Base-by-base conservation (phyloP, 2,797 vertebrate genomes). In the Neomorphus geoffroyi region DNA sequence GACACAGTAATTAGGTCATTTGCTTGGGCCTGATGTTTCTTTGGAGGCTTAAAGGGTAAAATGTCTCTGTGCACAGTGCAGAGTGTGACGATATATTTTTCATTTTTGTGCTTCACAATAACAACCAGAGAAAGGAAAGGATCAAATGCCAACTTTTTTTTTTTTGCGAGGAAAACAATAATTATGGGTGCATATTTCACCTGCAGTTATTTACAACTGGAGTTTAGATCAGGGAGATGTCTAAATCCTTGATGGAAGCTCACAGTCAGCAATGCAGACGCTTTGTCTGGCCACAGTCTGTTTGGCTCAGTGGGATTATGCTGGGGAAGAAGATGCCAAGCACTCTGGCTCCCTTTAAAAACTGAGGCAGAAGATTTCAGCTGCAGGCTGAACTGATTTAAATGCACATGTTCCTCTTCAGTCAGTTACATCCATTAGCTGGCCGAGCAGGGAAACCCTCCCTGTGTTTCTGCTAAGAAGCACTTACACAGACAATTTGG, bases 11-110 rank as follows among this genome's bases (percentile, higher is more conserved):
- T 65, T 82, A 72, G 94, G 95, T 92, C 91, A 39, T 87, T 93
- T 96, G 80, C 75, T 94, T 30, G 80, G 93, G 66, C 79, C 90
- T 86, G 69, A 32, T 91, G 65, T 80, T 96, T 84, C 93, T 90
- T 90, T 56, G 82, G 85, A 93, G 92, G 92, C 88, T 91, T 72
- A 75, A 84, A 94, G 84, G 94, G 70, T 50, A n/a, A 90, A 90
- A 93, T n/a, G 37, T 62, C 71, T 69, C 75, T 45, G 60, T 26
- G 46, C 77, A 86, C 67, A 30, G 85, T 53, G 83, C 64, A 54
- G 73, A 53, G 37, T 7, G 57, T 3, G 57, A 57, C 32, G 54
- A 27, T 57, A 8, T 65, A 1, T 30, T 89, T 84, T 86, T 87
- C 86, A 14, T 46, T 10, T 33, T 48, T 83, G n/a, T 65, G 58